Percentiles rank a stretch among this genome's conserved stretches.
Evolutionary conservation across 2,888 invertebrate species (phyloP).

Genomic region (Podotricha telesiphe): DNA sequence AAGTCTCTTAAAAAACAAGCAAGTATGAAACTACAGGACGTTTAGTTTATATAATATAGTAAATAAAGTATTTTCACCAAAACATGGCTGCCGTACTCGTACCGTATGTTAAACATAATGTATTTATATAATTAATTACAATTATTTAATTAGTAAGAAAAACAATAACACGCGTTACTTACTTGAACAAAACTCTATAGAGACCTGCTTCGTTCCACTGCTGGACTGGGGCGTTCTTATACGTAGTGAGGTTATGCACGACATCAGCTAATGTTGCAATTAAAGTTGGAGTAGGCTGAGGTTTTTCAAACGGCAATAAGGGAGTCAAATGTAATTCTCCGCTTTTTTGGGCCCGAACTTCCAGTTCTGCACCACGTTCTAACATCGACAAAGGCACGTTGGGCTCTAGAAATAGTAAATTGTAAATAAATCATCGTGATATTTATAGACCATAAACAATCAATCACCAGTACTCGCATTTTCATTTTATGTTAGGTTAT

Average conservation of each 20-base stretch:
- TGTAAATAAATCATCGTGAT: neutral
- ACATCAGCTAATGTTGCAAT: constrained; percentile 62
- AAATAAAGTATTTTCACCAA: too few species aligned
- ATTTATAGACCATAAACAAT: too few species aligned
- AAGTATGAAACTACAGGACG: too few species aligned
- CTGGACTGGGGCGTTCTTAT: constrained; percentile 61
- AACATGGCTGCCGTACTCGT: too few species aligned
- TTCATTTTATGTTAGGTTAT: neutral
- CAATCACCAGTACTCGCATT: neutral
- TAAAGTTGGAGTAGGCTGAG: constrained; percentile 63
- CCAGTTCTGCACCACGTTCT: constrained; percentile 67
- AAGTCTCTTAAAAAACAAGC: too few species aligned
- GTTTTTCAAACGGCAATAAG: constrained; percentile 44
- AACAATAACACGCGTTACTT: constrained; percentile 22
- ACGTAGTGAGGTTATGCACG: constrained; percentile 63
- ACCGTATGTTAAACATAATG: too few species aligned
- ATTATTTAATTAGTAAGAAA: neutral
- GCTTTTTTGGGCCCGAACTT: constrained; percentile 70
- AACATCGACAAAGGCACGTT: constrained; percentile 67
- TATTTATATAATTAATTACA: neutral
- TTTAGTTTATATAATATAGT: too few species aligned
- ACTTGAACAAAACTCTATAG: constrained; percentile 73
- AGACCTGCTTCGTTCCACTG: constrained; percentile 71
- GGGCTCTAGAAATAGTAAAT: constrained; percentile 58
- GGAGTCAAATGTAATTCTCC: constrained; percentile 59